Evolutionary conservation across 2,797 vertebrate genomes (phyloP), one percentile per base, ranked within the genome.

Genomic region (Cossypha heuglini): DNA sequence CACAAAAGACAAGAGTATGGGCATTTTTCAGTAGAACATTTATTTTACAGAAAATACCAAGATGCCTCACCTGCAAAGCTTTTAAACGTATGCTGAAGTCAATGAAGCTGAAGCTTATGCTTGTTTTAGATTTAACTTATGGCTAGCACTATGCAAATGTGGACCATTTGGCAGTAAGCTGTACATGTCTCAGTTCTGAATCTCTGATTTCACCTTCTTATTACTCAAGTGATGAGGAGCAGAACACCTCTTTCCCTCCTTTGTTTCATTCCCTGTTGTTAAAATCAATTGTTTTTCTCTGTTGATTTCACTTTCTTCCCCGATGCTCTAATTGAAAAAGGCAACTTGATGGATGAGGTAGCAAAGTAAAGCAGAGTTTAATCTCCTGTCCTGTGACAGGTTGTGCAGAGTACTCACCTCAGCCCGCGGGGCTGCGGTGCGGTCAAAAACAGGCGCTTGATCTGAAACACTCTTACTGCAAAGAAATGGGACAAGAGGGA

Each of bases 381-480:
- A 68, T 83, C 59, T 89, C 64, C 40, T 59, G 35, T n/a, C 17
- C 43, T 76, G 2, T 62, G 73, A 46, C 59, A 76, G 71, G 35
- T 45, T 75, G 55, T 58, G 33, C 38, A 71, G 78, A 54, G 54
- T 21, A 72, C 96, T 78, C 95, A 98, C 98, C 97, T 98, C 98
- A 79, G 98, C 98, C 74, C 97, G 91, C 0, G 98, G 98, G 52
- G 97, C 40, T 74, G 94, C 96, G 12, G 86, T 43, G 78, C 89
- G 96, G 71, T 98, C 98, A 52, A 88, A 64, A 83, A 72, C 5
- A 28, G 96, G 80, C 3, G 26, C 84, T 62, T 95, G 94, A 10
- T 95, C 86, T 58, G 94, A 92, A 61, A 94, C 20, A 10, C 74
- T 98, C 88, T 98, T 98, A 51, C 98, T 98, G 86, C 29, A 78